Base-by-base conservation (phyloP, 2,797 vertebrate species). In the Gymnothorax javanicus region DNA sequence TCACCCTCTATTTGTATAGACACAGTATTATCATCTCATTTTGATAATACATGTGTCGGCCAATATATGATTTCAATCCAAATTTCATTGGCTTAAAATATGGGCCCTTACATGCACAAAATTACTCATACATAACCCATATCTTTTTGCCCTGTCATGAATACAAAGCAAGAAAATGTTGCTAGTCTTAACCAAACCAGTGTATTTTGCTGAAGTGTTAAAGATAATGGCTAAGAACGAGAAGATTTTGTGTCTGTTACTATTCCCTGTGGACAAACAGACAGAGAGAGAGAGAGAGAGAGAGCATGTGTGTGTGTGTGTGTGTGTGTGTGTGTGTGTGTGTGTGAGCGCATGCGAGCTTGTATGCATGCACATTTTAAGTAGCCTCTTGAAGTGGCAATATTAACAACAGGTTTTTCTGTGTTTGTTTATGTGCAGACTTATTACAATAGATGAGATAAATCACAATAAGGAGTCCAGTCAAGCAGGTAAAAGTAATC, bases 361-460 rank as follows among this genome's bases (percentile, higher is more conserved):
- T 52, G 57, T 33, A 20, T 64, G 86, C 27, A 71, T 27, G n/a
- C 7, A 43, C 33, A 43, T 71, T 5, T 71, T 27, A 67, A 7
- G 67, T 71, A 43, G 33, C 77, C 17, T 23, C 13, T 43, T 17
- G 43, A 50, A 77, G 12, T 17, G 33, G 27, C 15, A 77, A 52
- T 17, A 20, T 77, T 77, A 43, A 75, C 11, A 79, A n/a, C 50
- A 25, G 20, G 23, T 81, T 56, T 56, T 9, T 43, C 43, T 67
- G 50, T 91, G 87, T n/a, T 84, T 90, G 84, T 89, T 92, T 91
- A 77, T 92, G 93, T 92, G 58, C 91, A 99, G 98, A 93, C 97
- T 99, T 89, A 95, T 98, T 94, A 97, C 97, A 79, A 93, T 98
- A 86, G 97, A 92, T 43, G 95, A 96, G 60, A 97, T 97, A 90